phyloP scores from a whole-genome alignment of 2,888 invertebrate genomes.

The Polyommatus iphigenia region DNA sequence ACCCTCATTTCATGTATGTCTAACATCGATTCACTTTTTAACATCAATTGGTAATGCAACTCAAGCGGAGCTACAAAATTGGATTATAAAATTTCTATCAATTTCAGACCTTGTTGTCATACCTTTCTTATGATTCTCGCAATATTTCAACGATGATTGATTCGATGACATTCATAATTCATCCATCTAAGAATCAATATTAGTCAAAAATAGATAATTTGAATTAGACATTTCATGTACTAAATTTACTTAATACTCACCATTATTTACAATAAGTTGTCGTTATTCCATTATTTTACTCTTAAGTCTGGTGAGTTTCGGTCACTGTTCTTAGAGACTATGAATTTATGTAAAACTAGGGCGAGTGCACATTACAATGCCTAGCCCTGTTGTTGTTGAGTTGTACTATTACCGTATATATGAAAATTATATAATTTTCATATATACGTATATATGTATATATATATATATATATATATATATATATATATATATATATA shows the following conservation, averaged over 20 bases:
- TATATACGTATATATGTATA: too few species aligned
- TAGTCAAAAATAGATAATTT: conserved; percentile 43
- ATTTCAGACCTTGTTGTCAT: conserved; percentile 53
- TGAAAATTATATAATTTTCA: conserved; percentile 3
- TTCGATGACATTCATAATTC: conserved; percentile 33
- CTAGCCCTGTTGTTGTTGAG: neutral
- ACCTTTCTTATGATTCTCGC: conserved; percentile 53
- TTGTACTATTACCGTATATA: neutral
- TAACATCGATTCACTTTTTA: conserved; percentile 46
- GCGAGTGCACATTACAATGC: neutral
- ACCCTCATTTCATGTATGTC: conserved; percentile 43
- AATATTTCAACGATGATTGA: conserved; percentile 47
- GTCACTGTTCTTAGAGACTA: neutral
- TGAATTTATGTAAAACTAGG: neutral
- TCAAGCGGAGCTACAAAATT: conserved; percentile 76
- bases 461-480: too few species aligned
- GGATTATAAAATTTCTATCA: conserved; percentile 58
- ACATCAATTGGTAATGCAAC: conserved; percentile 65
- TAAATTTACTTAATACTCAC: conserved; percentile 19
- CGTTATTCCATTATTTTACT: neutral
- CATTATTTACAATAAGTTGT: neutral
- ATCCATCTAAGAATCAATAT: conserved; percentile 41
- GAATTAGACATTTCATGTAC: conserved; percentile 30
- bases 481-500: too few species aligned
- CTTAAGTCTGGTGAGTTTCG: neutral